Conservation (phyloP, 2,888 invertebrate genomes). For the Leucoptera coffeella region DNA sequence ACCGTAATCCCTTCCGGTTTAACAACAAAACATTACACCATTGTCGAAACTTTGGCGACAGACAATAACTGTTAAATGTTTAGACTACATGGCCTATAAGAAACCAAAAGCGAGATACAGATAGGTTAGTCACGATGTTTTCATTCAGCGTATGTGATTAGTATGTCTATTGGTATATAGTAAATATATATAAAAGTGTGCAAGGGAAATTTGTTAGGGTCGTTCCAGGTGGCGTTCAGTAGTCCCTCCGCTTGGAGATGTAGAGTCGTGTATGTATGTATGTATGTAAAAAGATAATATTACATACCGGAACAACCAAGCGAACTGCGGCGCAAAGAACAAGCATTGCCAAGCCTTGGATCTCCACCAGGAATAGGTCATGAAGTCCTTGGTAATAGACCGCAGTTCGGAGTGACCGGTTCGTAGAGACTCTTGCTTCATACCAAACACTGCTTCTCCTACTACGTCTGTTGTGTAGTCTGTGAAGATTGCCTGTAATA, state of each 20-base stretch:
- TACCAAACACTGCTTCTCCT: constrained; percentile 17
- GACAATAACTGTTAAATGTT: too few relatives aligned
- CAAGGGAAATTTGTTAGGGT: too few relatives aligned
- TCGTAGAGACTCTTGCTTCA: constrained; percentile 12
- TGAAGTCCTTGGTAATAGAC: constrained; percentile 14
- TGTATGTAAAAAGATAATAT: background rate
- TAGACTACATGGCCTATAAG: too few relatives aligned
- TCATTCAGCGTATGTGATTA: too few relatives aligned
- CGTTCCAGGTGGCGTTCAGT: too few relatives aligned
- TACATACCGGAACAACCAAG: constrained; percentile 14
- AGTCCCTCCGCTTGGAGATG: background rate
- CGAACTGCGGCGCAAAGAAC: constrained; percentile 19
- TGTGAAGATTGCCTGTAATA: constrained; percentile 10
- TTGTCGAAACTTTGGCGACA: too few relatives aligned
- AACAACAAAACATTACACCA: too few relatives aligned
- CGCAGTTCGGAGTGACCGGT: constrained; percentile 16
- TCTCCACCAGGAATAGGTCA: constrained; percentile 11
- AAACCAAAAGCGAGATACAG: too few relatives aligned
- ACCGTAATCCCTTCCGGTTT: too few relatives aligned
- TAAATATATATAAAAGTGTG: too few relatives aligned
- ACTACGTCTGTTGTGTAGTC: constrained; percentile 19
- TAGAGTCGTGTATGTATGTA: background rate
- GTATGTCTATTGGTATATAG: too few relatives aligned
- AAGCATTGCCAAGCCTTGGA: constrained; percentile 16
- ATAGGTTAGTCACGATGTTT: too few relatives aligned